Base-by-base conservation (phyloP, 2,113 vertebrate species). In the Oncorhynchus clarkii region DNA sequence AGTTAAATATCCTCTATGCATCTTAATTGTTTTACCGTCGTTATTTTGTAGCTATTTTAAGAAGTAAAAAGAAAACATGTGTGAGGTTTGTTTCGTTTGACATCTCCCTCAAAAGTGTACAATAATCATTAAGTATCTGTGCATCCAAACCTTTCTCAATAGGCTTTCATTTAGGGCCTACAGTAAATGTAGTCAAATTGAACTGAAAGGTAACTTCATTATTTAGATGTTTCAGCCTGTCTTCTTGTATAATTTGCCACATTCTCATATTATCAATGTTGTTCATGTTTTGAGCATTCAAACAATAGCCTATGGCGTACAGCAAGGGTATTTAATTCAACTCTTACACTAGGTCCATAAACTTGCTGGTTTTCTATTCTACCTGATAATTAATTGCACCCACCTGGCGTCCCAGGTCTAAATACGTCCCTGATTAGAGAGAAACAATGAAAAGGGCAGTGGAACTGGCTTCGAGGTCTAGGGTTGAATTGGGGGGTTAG, bases 261-360 rank as follows among this genome's bases (percentile, higher is more conserved):
- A 93, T 94, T 90, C 89, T 94, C 93, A 95, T 93, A 90, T 94
- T 93, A 93, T 94, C 90, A 81, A 87, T 94, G 94, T 16, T 51
- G 49, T 14, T 94, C 90, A 89, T 94, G 90, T 91, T 89, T 49
- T 93, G 93, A 92, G 59, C 59, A 60, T 60, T 60, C 14, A 16
- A 16, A 16, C 49, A 4, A 14, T 51, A 14, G 49, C 34, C 7
- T 39, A 39, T 39, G 34, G 34, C 8, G 39, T 39, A 39, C 2
- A 9, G 8, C 8, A 39, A 8, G 39, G 8, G 39, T 9, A 39
- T 39, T 39, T 39, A 39, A 39, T 9, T 39, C 8, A 9, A 39
- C 8, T 39, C 1, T 39, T 39, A 39, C 39, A 39, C 39, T 39
- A 39, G 8, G 39, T 9, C 8, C 39, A 8, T 39, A 2, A 39